Evolutionary conservation across 2,113 vertebrate species (phyloP), one percentile per base, ranked within the genome.

Genomic region (Cepphus grylle): DNA sequence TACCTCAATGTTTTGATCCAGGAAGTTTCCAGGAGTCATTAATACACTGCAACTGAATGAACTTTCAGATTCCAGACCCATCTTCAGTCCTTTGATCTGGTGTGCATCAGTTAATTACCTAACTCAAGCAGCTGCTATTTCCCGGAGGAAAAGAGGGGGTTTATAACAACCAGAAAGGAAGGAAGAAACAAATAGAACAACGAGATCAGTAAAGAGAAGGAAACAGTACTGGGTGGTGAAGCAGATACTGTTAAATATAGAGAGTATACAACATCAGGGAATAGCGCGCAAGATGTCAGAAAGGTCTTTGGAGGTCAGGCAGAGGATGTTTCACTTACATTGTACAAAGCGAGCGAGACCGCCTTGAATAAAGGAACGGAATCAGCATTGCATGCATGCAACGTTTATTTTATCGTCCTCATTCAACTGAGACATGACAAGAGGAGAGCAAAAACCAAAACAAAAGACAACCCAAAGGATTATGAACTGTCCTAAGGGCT

Each of bases 11-110:
- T 90, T 93, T 88, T 86, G 32, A 83, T 47, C 8, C 27, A 73
- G 12, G 42, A 92, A 71, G 29, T 47, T 92, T 81, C 61, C 53
- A 92, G 34, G 43, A 92, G 11, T 36, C 43, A 70, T 84, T 91
- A 85, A 74, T 34, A 59, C 15, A 25, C 21, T 67, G 52, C n/a
- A 49, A 9, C 1, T 72, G 38, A 89, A 76, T 76, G 56, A 94
- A 89, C 65, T 59, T 87, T 81, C 23, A 81, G 83, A 67, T 71
- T 88, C 71, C 86, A 88, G 88, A 74, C 12, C 17, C 36, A 74
- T 61, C 77, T 76, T 92, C 77, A 87, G 36, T 43, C 67, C 40
- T 95, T 94, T 94, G 90, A 92, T 92, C 72, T 82, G 34, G 8
- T 58, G 40, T 81, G 59, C 73, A 81, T 71, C 70, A 43, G 61